Base-by-base conservation (phyloP, 2,113 vertebrate genomes). In the Corvus moneduloides region DNA sequence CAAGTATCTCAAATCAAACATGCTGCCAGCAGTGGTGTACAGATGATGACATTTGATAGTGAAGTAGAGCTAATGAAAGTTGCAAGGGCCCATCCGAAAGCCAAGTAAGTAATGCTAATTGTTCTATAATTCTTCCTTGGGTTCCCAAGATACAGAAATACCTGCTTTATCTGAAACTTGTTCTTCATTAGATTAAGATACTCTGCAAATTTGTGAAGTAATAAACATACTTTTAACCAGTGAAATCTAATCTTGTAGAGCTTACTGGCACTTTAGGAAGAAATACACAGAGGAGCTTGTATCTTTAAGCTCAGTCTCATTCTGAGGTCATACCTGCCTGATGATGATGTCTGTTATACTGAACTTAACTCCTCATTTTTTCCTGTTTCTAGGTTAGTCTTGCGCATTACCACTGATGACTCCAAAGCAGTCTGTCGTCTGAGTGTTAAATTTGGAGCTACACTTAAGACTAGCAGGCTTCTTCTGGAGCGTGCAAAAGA, bases 21-120 rank as follows among this genome's bases (percentile, higher is more conserved):
- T 68, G 99, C 99, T 20, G 99, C 99, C 71, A 98, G 98, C 79
- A 99, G 98, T 11, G 99, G 99, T 37, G 99, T 99, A 72, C 98
- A 99, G 97, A 99, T 99, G 99, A 99, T 99, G 99, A 99, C 99
- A 24, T 99, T 99, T 97, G 99, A 99, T 92, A 99, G 99, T 27
- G 99, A 99, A 91, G 98, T 99, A 66, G 99, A 99, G 56, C 94
- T 99, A 92, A 98, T 99, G 98, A 99, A 99, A 97, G 98, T 99
- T 66, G 98, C 99, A 84, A 98, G 99, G 78, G 98, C 97, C 67
- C 99, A 99, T 92, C 98, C 99, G 32, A 99, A 98, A 97, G 99
- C 99, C 91, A 99, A 99, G 99, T 99, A 97, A 98, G 99, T 71
- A 78, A 33, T 72, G 52, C 54, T 86, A 30, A 61, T 72, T 78